Conservation (phyloP, 2,797 vertebrate species). For the Aotus griseimembra region DNA sequence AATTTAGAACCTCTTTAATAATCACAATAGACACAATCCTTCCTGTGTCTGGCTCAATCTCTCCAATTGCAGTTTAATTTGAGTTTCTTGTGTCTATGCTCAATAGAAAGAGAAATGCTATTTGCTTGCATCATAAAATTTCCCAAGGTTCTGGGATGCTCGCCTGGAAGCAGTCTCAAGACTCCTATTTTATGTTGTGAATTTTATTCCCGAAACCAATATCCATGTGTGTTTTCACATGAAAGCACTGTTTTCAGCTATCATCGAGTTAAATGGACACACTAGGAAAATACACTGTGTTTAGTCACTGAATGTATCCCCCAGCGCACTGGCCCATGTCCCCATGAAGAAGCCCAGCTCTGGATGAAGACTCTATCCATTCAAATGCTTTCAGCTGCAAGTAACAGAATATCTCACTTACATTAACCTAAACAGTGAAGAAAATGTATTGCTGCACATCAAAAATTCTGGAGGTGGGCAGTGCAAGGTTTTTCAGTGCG, state of each 20-base stretch:
- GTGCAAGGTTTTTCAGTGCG: not conserved
- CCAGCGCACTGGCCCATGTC: not conserved
- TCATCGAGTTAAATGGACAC: not conserved
- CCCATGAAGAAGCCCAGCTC: not conserved
- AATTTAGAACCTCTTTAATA: conserved; percentile 27
- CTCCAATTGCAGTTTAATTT: conserved; percentile 24
- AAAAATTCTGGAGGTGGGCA: not conserved
- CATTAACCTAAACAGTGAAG: not conserved
- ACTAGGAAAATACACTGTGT: not conserved
- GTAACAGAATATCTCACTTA: conserved; percentile 12
- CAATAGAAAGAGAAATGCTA: not conserved
- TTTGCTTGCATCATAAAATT: not conserved
- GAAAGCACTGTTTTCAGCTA: conserved; percentile 41
- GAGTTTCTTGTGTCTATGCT: not conserved
- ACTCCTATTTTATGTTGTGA: conserved; percentile 11
- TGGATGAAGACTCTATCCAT: conserved; percentile 24
- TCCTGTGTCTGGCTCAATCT: conserved; percentile 35
- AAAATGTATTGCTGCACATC: not conserved
- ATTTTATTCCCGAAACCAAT: not conserved
- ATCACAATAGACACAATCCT: conserved; percentile 30
- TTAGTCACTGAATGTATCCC: not conserved
- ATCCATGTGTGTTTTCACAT: not conserved
- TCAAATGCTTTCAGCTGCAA: conserved; percentile 37
- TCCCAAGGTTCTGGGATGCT: not conserved
- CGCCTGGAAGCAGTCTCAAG: not conserved